Percentiles rank a stretch among this genome's conserved stretches.
phyloP scores from a whole-genome alignment of 1,140 invertebrate genomes.

The Drosophila baimaii region DNA sequence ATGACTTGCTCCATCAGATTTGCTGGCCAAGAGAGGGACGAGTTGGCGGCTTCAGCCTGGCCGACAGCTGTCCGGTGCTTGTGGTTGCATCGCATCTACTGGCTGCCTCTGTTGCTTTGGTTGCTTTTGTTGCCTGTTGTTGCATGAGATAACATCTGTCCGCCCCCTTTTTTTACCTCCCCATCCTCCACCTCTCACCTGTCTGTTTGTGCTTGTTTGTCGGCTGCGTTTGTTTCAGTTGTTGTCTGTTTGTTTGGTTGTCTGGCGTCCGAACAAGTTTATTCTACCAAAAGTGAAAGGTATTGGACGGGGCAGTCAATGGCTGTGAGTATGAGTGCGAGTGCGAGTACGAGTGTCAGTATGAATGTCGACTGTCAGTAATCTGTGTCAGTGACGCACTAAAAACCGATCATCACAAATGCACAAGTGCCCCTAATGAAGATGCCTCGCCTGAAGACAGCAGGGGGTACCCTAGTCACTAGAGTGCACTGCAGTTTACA shows the following conservation, averaged over 20 bases:
- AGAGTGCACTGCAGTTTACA: background rate
- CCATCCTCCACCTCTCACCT: slow-evolving; percentile 7
- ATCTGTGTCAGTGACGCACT: slow-evolving; percentile 78
- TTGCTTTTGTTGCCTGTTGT: slow-evolving; percentile 41
- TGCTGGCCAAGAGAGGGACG: background rate
- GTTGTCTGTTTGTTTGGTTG: slow-evolving; percentile 39
- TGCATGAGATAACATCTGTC: slow-evolving; percentile 74
- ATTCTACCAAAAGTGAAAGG: slow-evolving; percentile 81
- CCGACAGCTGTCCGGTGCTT: slow-evolving; percentile 63
- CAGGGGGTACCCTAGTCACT: slow-evolving; percentile 14
- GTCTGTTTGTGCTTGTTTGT: slow-evolving; percentile 43
- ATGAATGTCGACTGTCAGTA: slow-evolving; percentile 39
- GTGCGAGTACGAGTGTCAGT: background rate
- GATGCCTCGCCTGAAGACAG: slow-evolving; percentile 16
- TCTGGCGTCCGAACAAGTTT: slow-evolving; percentile 71
- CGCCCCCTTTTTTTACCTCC: slow-evolving; percentile 10
- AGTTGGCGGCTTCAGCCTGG: slow-evolving; percentile 46
- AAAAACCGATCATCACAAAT: slow-evolving; percentile 46
- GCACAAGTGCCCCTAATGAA: slow-evolving; percentile 39
- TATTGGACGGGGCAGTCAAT: slow-evolving; percentile 42
- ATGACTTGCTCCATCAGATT: slow-evolving; percentile 52
- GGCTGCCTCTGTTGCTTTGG: slow-evolving; percentile 26
- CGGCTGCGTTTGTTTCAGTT: slow-evolving; percentile 29
- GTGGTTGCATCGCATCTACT: slow-evolving; percentile 52
- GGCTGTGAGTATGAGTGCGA: background rate